Evolutionary conservation across 2,797 vertebrate genomes (phyloP).

Genomic region (Triplophysa bombifrons): DNA sequence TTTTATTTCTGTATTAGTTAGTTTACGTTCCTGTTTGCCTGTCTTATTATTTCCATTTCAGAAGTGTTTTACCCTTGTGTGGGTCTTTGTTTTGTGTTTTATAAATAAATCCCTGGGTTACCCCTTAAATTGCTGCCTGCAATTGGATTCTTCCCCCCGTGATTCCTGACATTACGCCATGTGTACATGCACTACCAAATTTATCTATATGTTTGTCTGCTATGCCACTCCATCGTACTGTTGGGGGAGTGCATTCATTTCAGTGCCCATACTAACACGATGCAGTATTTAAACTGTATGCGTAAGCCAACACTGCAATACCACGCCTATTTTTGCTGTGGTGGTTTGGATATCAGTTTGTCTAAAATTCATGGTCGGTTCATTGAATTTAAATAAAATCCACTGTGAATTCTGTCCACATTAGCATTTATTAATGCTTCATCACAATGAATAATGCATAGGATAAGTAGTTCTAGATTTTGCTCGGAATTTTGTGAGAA

Average conservation of each 20-base stretch:
- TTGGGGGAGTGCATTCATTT: not conserved
- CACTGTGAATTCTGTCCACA: slow-evolving; percentile 11
- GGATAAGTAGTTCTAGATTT: slow-evolving; percentile 15
- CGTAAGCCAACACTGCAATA: not conserved
- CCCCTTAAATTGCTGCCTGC: no score
- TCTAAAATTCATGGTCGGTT: slow-evolving; percentile 9
- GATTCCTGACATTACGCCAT: no score
- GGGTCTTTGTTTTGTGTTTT: no score
- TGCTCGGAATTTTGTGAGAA: slow-evolving; percentile 4
- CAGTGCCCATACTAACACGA: not conserved
- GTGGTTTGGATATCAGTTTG: slow-evolving; percentile 32
- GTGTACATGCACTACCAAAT: not conserved
- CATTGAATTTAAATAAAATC: slow-evolving; percentile 43
- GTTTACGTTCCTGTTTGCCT: no score
- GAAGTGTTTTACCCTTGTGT: no score
- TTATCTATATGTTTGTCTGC: not conserved
- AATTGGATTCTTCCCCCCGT: no score
- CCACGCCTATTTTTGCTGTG: not conserved
- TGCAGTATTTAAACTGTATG: slow-evolving; percentile 1
- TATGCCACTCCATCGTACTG: not conserved
- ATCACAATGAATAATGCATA: slow-evolving; percentile 32
- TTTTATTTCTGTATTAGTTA: no score
- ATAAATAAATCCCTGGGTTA: no score
- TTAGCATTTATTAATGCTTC: slow-evolving; percentile 34
- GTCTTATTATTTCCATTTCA: no score